Evolutionary conservation across 2,888 invertebrate genomes (phyloP).

Genomic region (Sarcophaga variegata): DNA sequence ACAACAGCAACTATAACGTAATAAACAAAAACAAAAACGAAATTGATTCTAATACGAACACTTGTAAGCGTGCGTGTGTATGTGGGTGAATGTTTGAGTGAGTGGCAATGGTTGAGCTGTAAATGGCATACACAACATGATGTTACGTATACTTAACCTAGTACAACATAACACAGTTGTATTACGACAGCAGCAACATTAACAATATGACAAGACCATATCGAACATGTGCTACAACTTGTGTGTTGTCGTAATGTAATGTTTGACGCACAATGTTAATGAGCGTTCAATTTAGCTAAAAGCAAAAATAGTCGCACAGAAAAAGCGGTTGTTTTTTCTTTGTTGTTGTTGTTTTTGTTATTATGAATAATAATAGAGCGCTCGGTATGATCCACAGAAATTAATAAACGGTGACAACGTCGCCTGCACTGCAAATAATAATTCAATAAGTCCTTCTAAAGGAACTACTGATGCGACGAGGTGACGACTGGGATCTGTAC

Average conservation of each 20-base stretch:
- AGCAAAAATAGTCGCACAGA: background rate
- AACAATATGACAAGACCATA: constrained; percentile 33
- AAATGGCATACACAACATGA: constrained; percentile 26
- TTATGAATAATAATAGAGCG: background rate
- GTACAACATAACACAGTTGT: constrained; percentile 33
- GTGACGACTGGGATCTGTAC: background rate
- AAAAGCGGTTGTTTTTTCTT: constrained; percentile 36
- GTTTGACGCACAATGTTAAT: constrained; percentile 49
- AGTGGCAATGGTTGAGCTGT: background rate
- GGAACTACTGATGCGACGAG: background rate
- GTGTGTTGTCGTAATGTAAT: constrained; percentile 1
- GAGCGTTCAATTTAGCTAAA: constrained; percentile 2
- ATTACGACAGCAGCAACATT: background rate
- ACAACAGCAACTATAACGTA: constrained; percentile 10
- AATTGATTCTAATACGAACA: constrained; percentile 3
- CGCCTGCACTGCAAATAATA: background rate
- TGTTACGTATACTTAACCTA: constrained; percentile 45
- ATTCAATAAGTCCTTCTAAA: background rate
- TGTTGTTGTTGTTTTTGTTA: background rate
- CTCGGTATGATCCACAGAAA: background rate
- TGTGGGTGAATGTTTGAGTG: background rate
- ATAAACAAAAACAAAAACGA: constrained; percentile 36
- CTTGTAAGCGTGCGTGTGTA: constrained; percentile 25
- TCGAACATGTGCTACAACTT: constrained; percentile 24
- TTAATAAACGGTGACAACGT: constrained; percentile 1